Evolutionary conservation across 2,888 invertebrate genomes (phyloP).

Genomic region (Tholera decimalis): DNA sequence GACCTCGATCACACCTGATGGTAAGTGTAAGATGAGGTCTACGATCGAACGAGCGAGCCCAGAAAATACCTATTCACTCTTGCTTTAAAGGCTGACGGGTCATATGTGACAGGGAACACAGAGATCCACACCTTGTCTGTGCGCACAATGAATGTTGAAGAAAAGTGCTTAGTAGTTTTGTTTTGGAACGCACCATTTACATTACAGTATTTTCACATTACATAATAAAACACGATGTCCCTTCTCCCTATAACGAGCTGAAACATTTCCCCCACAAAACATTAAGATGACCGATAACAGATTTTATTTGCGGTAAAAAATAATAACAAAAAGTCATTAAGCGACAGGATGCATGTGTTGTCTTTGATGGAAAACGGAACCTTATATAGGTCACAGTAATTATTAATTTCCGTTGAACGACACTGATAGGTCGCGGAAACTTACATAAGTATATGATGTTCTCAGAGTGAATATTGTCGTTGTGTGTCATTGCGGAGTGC

Average conservation of each 20-base stretch:
- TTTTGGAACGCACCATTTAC: too few relatives aligned
- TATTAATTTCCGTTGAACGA: conserved; percentile 39
- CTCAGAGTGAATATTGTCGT: not conserved
- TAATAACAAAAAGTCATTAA: conserved; percentile 18
- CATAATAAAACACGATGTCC: not conserved
- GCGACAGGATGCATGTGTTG: conserved; percentile 14
- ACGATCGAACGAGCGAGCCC: too few relatives aligned
- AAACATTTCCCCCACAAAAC: conserved; percentile 2
- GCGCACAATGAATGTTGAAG: too few relatives aligned
- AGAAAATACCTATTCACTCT: too few relatives aligned
- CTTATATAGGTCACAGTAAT: conserved; percentile 35
- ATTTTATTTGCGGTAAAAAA: conserved; percentile 17
- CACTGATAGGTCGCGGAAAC: not conserved
- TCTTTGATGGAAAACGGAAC: conserved; percentile 23
- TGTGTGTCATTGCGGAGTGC: too few relatives aligned
- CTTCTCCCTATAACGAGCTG: not conserved
- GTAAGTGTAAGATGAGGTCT: too few relatives aligned
- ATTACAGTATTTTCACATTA: not conserved
- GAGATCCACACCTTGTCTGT: too few relatives aligned
- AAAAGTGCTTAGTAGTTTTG: too few relatives aligned
- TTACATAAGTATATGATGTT: conserved; percentile 1
- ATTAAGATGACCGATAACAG: conserved; percentile 20
- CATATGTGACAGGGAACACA: too few relatives aligned
- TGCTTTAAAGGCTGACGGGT: too few relatives aligned
- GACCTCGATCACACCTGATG: too few relatives aligned